Evolutionary conservation across 2,888 invertebrate genomes (phyloP), one percentile per base, ranked within the genome.

Genomic region (Autographa pulchrina): DNA sequence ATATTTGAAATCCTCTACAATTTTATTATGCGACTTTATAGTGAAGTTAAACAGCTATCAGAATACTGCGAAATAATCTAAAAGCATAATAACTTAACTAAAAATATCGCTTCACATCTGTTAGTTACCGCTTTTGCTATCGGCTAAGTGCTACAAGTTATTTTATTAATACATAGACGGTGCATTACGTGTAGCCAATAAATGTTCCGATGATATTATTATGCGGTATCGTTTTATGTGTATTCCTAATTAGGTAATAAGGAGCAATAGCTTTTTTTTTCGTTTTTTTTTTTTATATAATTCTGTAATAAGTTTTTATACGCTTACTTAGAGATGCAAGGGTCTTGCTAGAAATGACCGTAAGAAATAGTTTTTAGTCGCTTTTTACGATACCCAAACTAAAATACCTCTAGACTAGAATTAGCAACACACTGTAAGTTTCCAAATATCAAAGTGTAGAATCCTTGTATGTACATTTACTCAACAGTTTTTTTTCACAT

Each of bases 11-110:
- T 35, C 2, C 38, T 11, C 11, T 11, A 38, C 38, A 43, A 13
- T 65, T 62, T 71, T 65, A 75, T 68, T 58, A 64, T 52, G 32
- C 8, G 43, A 35, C 13, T 16, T 25, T 13, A 9, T 20, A 62
- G n/a, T 25, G n/a, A 58, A 11, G 18, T 38, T 13, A 31, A 68
- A 64, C 9, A 66, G 14, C 70, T 56, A 9, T 58, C 63, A 61
- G n/a, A 65, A 71, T 70, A 71, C 48, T 52, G 54, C 16, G 32
- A 35, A 25, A 59, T 66, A 58, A 66, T 66, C 43, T 75, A 68
- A 78, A 81, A 80, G 81, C 78, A 59, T 78, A 81, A 71, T 78
- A 80, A 73, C 25, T 78, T 78, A 20, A 54, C 70, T 68, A 65
- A 81, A 78, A 81, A 68, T 70, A 75, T 78, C 31, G 9, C 54